Evolutionary conservation across 2,888 invertebrate species (phyloP), one percentile per base, ranked within the genome.

Genomic region (Dexiosoma caninum): DNA sequence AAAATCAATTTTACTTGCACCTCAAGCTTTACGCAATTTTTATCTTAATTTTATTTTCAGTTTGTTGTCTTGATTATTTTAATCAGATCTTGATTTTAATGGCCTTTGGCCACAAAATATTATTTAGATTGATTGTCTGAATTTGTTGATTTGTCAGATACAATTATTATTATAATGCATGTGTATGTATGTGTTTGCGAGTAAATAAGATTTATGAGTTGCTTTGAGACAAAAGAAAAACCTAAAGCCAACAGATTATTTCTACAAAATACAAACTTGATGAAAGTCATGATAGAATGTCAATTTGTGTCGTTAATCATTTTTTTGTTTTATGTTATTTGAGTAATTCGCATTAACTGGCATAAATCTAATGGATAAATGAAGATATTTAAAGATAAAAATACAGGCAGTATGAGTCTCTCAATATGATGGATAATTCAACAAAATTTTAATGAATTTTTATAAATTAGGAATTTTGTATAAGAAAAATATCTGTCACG

Each of bases 231-330:
- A 46, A 12, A 14, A 21, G 10, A 51, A 64, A 19, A 10, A 14
- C 40, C 8, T 21, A 19, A 55, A 19, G 27, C 27, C 35, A 44
- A 64, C 46, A 69, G 81, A 72, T 74, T 74, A 81, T 72, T 69
- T 72, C 5, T 10, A 19, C 35, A 16, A 66, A 64, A n/a, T n/a
- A n/a, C n/a, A n/a, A 59, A 21, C 42, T 71, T 62, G 70, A 71
- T 75, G 66, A 71, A 44, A 69, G 27, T 64, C 71, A 66, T 67
- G 71, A 67, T 78, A 80, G 71, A 60, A 72, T 81, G 75, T 72
- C 75, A 72, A 77, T 64, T 59, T 44, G 75, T 27, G 44, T 27
- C 64, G 81, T 83, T 76, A 76, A 83, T 81, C 82, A 83, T 70
- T 53, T 21, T n/a, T 1, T 51, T n/a, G 19, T 8, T n/a, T 21